Conservation (phyloP, 2,113 vertebrate species). For the Petromus typicus region DNA sequence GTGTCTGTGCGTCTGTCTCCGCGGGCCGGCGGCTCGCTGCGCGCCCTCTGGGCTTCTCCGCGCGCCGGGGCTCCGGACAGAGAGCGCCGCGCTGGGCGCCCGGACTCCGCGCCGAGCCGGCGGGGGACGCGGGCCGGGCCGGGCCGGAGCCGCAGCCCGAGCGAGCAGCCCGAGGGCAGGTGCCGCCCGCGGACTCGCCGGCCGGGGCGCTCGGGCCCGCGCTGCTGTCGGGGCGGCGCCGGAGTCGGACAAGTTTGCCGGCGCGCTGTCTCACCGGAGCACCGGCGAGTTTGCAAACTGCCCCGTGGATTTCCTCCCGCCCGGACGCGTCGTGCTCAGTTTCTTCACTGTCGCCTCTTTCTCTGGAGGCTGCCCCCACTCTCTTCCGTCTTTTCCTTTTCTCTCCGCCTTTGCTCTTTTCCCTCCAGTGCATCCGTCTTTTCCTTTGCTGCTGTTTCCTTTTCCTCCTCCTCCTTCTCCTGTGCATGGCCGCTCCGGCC, state of each 20-base stretch:
- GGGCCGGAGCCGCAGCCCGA: not conserved
- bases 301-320: conserved; percentile 53
- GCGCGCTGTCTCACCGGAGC: conserved; percentile 42
- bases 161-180: not conserved
- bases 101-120: too few species aligned
- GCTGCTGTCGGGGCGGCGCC: conserved; percentile 48
- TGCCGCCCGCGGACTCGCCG: not conserved
- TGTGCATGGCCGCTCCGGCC: too few species aligned
- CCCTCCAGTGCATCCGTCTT: not conserved
- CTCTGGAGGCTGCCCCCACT: too few species aligned
- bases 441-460: not conserved
- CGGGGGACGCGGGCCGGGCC: too few species aligned
- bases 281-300: conserved; percentile 68
- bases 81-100: too few species aligned
- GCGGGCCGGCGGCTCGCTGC: too few species aligned
- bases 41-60: not conserved
- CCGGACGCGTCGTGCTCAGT: conserved; percentile 27
- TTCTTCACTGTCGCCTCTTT: not conserved
- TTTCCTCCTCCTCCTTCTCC: not conserved
- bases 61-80: too few species aligned
- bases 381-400: not conserved
- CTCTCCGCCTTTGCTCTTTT: not conserved
- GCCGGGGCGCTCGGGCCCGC: conserved; percentile 18
- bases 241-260: conserved; percentile 71
- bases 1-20: not conserved